Evolutionary conservation across 1,140 invertebrate species (phyloP).

Genomic region (Drosophila bocki): DNA sequence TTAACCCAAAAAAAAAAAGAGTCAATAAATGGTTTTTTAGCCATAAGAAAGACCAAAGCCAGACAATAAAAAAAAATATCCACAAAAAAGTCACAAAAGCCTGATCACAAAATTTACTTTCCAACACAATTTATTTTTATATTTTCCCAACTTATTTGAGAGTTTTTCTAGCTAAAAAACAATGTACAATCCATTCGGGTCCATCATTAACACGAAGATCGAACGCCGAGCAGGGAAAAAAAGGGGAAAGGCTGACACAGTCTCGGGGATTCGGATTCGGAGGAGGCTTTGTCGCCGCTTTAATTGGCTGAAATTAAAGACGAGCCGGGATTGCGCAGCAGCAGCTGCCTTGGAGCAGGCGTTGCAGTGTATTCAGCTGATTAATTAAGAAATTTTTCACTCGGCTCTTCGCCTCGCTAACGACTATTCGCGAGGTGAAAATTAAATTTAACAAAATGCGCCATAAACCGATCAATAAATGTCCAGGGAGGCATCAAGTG

Average conservation of each 20-base stretch:
- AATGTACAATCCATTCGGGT: slow-evolving; percentile 69
- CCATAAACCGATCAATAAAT: slow-evolving; percentile 56
- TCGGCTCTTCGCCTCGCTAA: slow-evolving; percentile 52
- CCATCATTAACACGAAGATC: slow-evolving; percentile 64
- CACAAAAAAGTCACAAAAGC: slow-evolving; percentile 27
- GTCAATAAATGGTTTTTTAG: slow-evolving; percentile 54
- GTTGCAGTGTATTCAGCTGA: slow-evolving; percentile 49
- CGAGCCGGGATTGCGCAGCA: slow-evolving; percentile 21
- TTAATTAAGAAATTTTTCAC: slow-evolving; percentile 67
- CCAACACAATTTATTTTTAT: slow-evolving; percentile 75
- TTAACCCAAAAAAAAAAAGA: slow-evolving; percentile 34
- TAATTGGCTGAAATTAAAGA: slow-evolving; percentile 65
- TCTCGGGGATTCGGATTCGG: slow-evolving; percentile 4
- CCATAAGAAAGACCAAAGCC: slow-evolving; percentile 31
- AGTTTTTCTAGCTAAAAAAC: slow-evolving; percentile 51
- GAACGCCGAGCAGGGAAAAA: slow-evolving; percentile 28
- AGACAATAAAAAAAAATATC: slow-evolving; percentile 2
- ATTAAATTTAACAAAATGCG: slow-evolving; percentile 64
- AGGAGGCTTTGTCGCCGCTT: slow-evolving; percentile 53
- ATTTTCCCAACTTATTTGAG: slow-evolving; percentile 47
- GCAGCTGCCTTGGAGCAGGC: slow-evolving; percentile 15
- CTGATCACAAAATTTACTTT: slow-evolving; percentile 60
- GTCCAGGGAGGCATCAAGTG: slow-evolving; percentile 1
- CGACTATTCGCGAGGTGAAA: slow-evolving; percentile 42
- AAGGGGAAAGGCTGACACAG: slow-evolving; percentile 56